Evolutionary conservation across 2,888 invertebrate species (phyloP), one percentile per base, ranked within the genome.

Genomic region (Acanthoscelides obtectus): DNA sequence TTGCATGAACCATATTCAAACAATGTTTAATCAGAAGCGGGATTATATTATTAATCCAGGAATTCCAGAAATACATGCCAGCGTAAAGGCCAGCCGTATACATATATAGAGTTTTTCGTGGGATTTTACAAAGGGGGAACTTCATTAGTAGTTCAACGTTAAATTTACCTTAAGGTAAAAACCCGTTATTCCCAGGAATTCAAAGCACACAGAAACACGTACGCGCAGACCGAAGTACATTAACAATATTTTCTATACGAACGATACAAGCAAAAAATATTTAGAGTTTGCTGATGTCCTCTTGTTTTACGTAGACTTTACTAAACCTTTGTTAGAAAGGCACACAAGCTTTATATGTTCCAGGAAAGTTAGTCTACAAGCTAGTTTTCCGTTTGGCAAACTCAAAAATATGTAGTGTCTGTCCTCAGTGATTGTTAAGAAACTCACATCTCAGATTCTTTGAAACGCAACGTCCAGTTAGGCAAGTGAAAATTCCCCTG

Each of bases 181-280:
- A 45, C 8, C 5, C 45, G 6, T 45, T 45, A 45, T 45, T n/a
- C 8, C 25, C 25, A 6, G 67, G 69, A 73, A 75, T 73, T 73
- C 75, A 71, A 69, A 68, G 72, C 70, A 70, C 70, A 72, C 70
- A 45, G 45, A 45, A 45, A 45, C 45, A 45, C 45, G 45, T 45
- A 17, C 17, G 5, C 45, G 1, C 5, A 12, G 45, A 12, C 17
- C 45, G n/a, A n/a, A n/a, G n/a, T 72, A 67, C 71, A 63, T 68
- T 65, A 70, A 75, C 73, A 72, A 75, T 74, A 74, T 72, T 72
- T 75, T 72, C 45, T 45, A 45, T 45, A 45, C 71, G 71, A 72
- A 71, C 70, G 72, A 74, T 74, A 68, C 69, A 71, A 73, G 68
- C 73, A 73, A 73, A 75, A 75, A 75, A 75, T 74, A 74, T 73